Percentiles rank a stretch among this genome's conserved stretches.
Evolutionary conservation across 2,113 vertebrate genomes (phyloP).

Genomic region (Scalopus aquaticus): DNA sequence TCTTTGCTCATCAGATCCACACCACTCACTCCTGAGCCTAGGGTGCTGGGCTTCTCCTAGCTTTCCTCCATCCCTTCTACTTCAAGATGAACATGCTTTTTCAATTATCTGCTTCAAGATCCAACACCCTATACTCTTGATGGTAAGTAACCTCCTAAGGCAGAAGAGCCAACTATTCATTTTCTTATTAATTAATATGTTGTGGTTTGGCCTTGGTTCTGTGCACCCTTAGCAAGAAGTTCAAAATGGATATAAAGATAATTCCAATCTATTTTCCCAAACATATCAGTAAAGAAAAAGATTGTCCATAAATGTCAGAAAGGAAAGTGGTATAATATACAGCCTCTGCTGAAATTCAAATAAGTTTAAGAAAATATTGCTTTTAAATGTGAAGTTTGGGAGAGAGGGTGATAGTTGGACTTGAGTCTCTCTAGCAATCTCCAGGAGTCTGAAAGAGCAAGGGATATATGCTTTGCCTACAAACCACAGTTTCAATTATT

Average conservation of each 20-base stretch:
- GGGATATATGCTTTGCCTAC: neutral
- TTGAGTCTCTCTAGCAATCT: conserved; percentile 9
- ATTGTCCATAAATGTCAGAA: neutral
- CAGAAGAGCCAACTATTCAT: neutral
- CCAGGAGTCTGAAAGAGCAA: neutral
- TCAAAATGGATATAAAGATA: neutral
- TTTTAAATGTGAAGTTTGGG: neutral
- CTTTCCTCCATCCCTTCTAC: neutral
- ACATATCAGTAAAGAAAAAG: neutral
- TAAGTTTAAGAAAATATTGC: neutral
- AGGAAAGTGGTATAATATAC: neutral
- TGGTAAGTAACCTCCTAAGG: neutral
- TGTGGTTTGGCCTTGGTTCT: conserved; percentile 5
- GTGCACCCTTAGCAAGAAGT: neutral
- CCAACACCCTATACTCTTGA: neutral
- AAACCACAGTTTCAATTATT: neutral
- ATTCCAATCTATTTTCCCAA: conserved; percentile 4
- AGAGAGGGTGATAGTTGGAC: neutral
- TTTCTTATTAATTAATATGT: conserved; percentile 19
- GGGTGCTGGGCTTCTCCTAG: neutral
- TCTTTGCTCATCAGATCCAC: neutral
- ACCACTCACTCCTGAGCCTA: neutral
- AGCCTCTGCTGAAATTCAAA: neutral
- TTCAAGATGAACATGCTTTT: neutral
- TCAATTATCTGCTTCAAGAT: neutral